Evolutionary conservation across 2,113 vertebrate species (phyloP), one percentile per base, ranked within the genome.

Genomic region (Eonycteris spelaea): DNA sequence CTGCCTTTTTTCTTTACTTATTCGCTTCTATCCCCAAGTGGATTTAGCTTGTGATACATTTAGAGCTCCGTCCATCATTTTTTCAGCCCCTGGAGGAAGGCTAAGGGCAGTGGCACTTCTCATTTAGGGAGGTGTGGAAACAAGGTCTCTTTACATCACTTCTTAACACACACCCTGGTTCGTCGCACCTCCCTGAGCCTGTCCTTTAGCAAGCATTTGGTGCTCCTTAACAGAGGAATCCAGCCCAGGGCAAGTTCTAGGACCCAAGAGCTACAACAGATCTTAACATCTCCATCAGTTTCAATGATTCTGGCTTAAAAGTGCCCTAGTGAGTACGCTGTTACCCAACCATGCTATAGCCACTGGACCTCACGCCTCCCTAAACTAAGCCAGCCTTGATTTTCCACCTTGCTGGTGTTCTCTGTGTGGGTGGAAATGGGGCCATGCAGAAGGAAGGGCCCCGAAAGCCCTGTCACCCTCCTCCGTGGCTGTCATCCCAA

Each of bases 1-100:
- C 82, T 87, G 53, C 90, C 82, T 95, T 86, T 89, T 75, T 92
- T 93, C 94, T 93, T 77, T 92, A 79, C 97, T 93, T 70, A 28
- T 70, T 96, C 74, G 3, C 82, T 95, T 89, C 3, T 59, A 70
- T 87, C 86, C 82, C 28, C 77, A 74, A 70, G 80, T 74, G 70
- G 83, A 61, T 61, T 83, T 75, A 77, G 71, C 82, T 71, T 68
- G 86, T 65, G 78, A 33, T 74, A 51, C 79, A 91, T 55, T 90
- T 86, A n/a, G 28, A 93, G 24, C 6, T 74, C 75, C 35, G 40
- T 86, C 74, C 68, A 85, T 95, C 80, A 35, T 26, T 79, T 84
- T 90, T 88, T 22, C 57, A 92, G 83, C 79, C 67, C 70, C 95
- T 38, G 12, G 38, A 92, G 94, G 61, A 82, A 86, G 71, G 71